Evolutionary conservation across 2,797 vertebrate species (phyloP).

Genomic region (Loriculus beryllinus): DNA sequence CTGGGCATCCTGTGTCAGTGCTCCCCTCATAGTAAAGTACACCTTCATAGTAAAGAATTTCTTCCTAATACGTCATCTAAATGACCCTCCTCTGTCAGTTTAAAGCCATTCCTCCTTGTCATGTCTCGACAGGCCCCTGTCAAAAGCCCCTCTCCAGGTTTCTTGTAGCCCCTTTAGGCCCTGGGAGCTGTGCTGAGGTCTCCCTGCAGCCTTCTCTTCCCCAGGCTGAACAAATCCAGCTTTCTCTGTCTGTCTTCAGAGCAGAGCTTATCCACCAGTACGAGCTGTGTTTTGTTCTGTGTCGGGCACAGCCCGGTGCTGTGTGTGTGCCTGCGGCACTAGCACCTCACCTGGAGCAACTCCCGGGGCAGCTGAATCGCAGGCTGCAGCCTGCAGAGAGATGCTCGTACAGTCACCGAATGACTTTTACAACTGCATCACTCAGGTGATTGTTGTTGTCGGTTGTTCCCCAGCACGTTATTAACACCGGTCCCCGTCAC

Average conservation of each 20-base stretch:
- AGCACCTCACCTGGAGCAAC: background rate
- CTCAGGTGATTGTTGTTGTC: no score
- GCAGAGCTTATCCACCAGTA: no score
- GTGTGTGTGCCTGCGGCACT: background rate
- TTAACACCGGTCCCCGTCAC: rapidly evolving
- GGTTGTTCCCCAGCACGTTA: rapidly evolving
- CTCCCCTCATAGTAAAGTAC: background rate
- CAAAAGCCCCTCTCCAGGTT: background rate
- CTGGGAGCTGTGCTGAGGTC: background rate
- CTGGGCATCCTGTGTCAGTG: background rate
- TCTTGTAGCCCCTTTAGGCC: background rate
- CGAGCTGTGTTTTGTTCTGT: background rate
- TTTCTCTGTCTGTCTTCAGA: background rate
- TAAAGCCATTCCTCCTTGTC: background rate
- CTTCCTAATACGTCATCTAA: background rate
- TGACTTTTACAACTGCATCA: rapidly evolving
- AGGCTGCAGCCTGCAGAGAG: rapidly evolving
- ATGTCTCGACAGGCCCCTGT: background rate
- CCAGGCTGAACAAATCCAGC: background rate
- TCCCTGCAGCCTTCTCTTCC: background rate
- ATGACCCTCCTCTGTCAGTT: background rate
- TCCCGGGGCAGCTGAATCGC: background rate
- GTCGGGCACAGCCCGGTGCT: background rate
- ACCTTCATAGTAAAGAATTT: background rate
- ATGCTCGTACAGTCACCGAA: rapidly evolving